Evolutionary conservation across 1,140 invertebrate species (phyloP).

Genomic region (Aphidius gifuensis): DNA sequence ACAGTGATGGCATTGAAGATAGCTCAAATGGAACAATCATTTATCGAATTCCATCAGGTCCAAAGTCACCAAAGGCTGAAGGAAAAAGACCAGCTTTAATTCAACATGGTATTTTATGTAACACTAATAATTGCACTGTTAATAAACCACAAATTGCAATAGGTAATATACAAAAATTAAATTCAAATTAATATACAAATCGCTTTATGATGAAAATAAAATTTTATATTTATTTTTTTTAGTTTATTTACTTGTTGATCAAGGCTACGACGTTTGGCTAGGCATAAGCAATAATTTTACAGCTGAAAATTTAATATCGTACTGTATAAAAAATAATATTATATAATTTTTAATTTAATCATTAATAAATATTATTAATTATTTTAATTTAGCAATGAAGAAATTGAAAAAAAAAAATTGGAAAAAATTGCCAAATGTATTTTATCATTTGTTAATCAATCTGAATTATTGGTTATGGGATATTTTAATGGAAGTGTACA

Average conservation of each 20-base stretch:
- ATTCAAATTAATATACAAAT: not conserved
- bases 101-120: constrained; percentile 58
- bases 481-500: constrained; percentile 38
- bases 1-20: constrained; percentile 12
- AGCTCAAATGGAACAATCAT: constrained; percentile 31
- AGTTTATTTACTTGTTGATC: constrained; percentile 57
- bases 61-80: constrained; percentile 33
- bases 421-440: constrained; percentile 37
- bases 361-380: constrained; percentile 1
- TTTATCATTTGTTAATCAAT: constrained; percentile 34
- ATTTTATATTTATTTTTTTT: constrained; percentile 26
- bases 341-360: constrained; percentile 2
- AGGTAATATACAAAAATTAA: constrained; percentile 31
- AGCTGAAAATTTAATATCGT: constrained; percentile 36
- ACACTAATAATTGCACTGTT: constrained; percentile 40
- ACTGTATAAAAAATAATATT: constrained; percentile 23
- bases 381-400: constrained; percentile 31
- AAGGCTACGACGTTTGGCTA: constrained; percentile 59
- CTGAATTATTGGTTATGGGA: constrained; percentile 41
- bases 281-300: constrained; percentile 42
- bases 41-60: constrained; percentile 38
- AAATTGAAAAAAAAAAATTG: constrained; percentile 36
- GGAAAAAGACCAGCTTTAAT: constrained; percentile 39
- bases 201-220: not conserved
- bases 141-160: constrained; percentile 42